These are phyloP conservation scores for Lepidocyrtoides sp. DNA, from an alignment of 2,888 invertebrate genomes.

Conservation along the genomic window DNA sequence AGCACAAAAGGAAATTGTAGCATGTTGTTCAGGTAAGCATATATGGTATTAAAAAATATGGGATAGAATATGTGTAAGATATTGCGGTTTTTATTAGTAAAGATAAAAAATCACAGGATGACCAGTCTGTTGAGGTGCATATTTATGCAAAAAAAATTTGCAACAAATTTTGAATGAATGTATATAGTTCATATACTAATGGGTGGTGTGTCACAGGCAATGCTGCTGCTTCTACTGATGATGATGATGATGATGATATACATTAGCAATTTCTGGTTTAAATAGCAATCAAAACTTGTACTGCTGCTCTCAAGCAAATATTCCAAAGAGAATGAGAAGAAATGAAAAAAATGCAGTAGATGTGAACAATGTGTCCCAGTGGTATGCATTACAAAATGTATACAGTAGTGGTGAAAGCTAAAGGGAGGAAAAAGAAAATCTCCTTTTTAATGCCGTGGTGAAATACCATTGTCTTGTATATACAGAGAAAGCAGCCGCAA, in stretches of 20 bases:
- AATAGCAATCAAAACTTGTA: conserved; percentile 43
- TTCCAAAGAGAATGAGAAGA: not conserved
- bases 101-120: conserved; percentile 49
- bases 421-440: conserved; percentile 39
- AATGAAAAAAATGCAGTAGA: not conserved
- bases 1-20: conserved; percentile 4
- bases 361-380: conserved; percentile 49
- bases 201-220: not conserved
- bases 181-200: not conserved
- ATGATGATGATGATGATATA: too few relatives aligned
- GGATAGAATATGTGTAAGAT: not conserved
- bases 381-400: not conserved
- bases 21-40: not conserved
- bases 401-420: conserved; percentile 25
- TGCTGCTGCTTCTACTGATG: too few relatives aligned
- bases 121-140: conserved; percentile 4
- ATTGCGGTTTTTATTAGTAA: conserved; percentile 22
- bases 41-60: not conserved
- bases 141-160: not conserved
- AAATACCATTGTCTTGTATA: not conserved
- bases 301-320: not conserved
- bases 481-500: conserved; percentile 33
- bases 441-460: not conserved
- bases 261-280: too few relatives aligned
- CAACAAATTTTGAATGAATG: too few relatives aligned